A percentile compares a stretch with the other conserved stretches of the same genome.
Conservation (phyloP, 1,140 invertebrate genomes). For the Musca domestica region DNA sequence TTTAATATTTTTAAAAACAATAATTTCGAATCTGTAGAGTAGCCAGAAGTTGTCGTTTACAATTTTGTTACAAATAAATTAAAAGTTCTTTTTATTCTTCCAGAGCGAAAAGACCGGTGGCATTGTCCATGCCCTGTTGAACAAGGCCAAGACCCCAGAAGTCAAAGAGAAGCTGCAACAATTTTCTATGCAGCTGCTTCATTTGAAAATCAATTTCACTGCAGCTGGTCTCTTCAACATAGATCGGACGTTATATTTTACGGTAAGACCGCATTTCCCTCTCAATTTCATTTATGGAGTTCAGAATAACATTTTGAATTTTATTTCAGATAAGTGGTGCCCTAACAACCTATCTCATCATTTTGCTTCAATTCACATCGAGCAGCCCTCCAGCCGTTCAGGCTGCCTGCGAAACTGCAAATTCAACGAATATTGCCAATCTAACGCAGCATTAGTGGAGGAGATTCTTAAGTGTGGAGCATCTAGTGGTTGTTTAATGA, state of each 20-base stretch:
- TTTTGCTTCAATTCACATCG: slow-evolving; percentile 50
- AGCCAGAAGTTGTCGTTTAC: too few relatives aligned
- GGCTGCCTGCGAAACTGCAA: neutral
- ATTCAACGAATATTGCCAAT: neutral
- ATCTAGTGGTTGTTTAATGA: too few relatives aligned
- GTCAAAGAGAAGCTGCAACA: slow-evolving; percentile 50
- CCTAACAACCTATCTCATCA: slow-evolving; percentile 50
- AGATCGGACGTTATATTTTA: slow-evolving; percentile 51
- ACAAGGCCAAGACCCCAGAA: slow-evolving; percentile 44
- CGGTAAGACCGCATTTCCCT: slow-evolving; percentile 36
- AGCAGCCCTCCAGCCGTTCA: slow-evolving; percentile 29
- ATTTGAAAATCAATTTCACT: slow-evolving; percentile 50
- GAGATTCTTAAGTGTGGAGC: too few relatives aligned
- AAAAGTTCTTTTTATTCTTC: neutral
- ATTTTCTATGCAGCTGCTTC: slow-evolving; percentile 50
- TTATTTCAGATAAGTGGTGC: slow-evolving; percentile 47
- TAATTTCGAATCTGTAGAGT: too few relatives aligned
- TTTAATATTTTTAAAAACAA: too few relatives aligned
- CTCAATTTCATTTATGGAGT: too few relatives aligned
- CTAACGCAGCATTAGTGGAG: neutral
- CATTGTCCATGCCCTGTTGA: slow-evolving; percentile 47
- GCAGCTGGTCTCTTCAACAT: slow-evolving; percentile 51
- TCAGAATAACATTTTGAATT: too few relatives aligned
- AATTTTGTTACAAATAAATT: neutral
- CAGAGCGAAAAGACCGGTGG: slow-evolving; percentile 49